phyloP scores from a whole-genome alignment of 2,888 invertebrate genomes.

The Platerodrilus igneus region DNA sequence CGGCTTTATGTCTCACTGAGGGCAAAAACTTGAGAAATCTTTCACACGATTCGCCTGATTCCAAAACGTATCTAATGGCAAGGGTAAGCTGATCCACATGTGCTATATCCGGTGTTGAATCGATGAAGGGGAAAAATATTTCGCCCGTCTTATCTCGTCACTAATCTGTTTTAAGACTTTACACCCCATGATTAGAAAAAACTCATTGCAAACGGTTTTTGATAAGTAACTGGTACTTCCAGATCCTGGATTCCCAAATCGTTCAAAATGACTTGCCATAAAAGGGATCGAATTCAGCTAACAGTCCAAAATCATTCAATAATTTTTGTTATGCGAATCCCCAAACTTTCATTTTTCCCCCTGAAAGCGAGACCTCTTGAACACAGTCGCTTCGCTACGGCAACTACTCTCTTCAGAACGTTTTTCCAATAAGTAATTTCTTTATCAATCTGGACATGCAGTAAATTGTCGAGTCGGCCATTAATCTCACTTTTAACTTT shows the following conservation, averaged over 20 bases:
- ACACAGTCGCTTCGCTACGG: conserved; percentile 25
- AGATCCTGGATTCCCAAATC: conserved; percentile 32
- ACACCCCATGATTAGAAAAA: conserved; percentile 33
- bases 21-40: too few relatives aligned
- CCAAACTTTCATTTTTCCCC: conserved; percentile 31
- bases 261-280: conserved; percentile 31
- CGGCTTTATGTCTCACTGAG: too few relatives aligned
- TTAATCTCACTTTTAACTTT: conserved; percentile 7
- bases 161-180: too few relatives aligned
- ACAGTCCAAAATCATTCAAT: conserved; percentile 30
- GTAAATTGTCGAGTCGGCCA: conserved; percentile 24
- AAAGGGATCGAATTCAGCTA: conserved; percentile 36
- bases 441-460: conserved; percentile 10
- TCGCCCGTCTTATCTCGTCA: too few relatives aligned
- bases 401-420: conserved; percentile 28
- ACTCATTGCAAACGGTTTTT: conserved; percentile 34
- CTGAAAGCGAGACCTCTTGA: too few relatives aligned
- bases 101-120: too few relatives aligned
- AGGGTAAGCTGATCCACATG: too few relatives aligned
- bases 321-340: conserved; percentile 33
- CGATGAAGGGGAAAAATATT: too few relatives aligned
- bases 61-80: too few relatives aligned
- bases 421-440: conserved; percentile 28
- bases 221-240: conserved; percentile 34
- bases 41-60: conserved; percentile 14